phyloP scores from a whole-genome alignment of 2,888 invertebrate species.

The Spialia ferax region DNA sequence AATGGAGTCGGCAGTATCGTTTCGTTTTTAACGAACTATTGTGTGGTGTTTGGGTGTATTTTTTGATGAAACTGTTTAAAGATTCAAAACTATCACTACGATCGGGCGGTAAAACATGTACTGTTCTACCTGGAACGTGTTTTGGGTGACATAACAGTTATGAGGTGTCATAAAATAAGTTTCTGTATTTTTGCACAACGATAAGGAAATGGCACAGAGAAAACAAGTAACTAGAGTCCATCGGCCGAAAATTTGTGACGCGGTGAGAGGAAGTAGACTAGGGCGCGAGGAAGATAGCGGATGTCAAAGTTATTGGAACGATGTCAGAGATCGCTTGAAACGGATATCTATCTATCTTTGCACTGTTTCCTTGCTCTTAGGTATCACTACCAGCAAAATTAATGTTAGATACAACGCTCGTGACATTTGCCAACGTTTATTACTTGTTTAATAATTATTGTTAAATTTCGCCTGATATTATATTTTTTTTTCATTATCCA shows the following conservation, averaged over 20 bases:
- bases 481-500: too few relatives aligned
- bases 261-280: conserved; percentile 50
- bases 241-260: conserved; percentile 79
- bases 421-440: conserved; percentile 52
- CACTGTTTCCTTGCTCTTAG: conserved; percentile 57
- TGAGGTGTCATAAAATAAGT: background rate
- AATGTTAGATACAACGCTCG: conserved; percentile 18
- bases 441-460: conserved; percentile 3
- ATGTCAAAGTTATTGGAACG: conserved; percentile 81
- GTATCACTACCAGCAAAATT: conserved; percentile 52
- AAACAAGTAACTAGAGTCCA: conserved; percentile 85
- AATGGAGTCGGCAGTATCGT: conserved; percentile 53
- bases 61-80: conserved; percentile 44
- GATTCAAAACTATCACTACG: conserved; percentile 66
- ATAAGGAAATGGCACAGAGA: conserved; percentile 87
- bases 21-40: conserved; percentile 44
- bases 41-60: conserved; percentile 24
- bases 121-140: conserved; percentile 81
- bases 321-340: conserved; percentile 76
- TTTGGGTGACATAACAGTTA: conserved; percentile 78
- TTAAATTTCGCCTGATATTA: background rate
- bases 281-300: conserved; percentile 60
- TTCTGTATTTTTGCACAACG: conserved; percentile 83
- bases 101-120: conserved; percentile 56
- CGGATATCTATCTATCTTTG: conserved; percentile 71